These are phyloP conservation scores for Gymnothorax reevesii DNA, from an alignment of 2,797 vertebrate genomes.

Conservation along the genomic window DNA sequence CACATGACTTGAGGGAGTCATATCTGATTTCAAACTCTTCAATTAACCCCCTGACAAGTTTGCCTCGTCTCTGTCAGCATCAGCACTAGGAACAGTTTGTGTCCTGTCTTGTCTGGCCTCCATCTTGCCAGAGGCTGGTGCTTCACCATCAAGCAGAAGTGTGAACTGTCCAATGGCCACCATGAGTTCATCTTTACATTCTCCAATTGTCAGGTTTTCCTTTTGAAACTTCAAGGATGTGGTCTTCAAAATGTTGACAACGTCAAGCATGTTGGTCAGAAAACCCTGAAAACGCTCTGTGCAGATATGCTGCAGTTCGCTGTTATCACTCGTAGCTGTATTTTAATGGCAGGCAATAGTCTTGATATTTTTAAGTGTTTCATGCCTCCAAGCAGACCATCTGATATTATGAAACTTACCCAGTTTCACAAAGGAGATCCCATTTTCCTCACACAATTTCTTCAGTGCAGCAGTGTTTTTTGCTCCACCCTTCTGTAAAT, in stretches of 20 bases:
- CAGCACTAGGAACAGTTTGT: slow-evolving; percentile 19
- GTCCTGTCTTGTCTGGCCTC: slow-evolving; percentile 28
- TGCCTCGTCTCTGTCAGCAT: slow-evolving; percentile 27
- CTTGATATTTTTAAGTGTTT: slow-evolving; percentile 14
- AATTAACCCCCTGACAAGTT: slow-evolving; percentile 23
- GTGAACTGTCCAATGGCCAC: slow-evolving; percentile 26
- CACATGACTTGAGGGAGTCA: slow-evolving; percentile 37
- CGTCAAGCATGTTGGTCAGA: slow-evolving; percentile 32
- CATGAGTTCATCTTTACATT: slow-evolving; percentile 29
- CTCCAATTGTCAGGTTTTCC: slow-evolving; percentile 27
- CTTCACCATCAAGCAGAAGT: slow-evolving; percentile 20
- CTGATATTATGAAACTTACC: too few species aligned
- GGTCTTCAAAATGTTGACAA: slow-evolving; percentile 26
- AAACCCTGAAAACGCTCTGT: slow-evolving; percentile 31
- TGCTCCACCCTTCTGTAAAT: neutral
- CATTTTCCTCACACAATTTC: too few species aligned
- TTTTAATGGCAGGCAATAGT: slow-evolving; percentile 13
- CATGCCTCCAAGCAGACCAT: neutral
- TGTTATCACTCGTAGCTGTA: slow-evolving; percentile 25
- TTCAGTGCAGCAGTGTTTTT: too few species aligned
- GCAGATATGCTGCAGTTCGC: slow-evolving; percentile 27
- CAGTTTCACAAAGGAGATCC: too few species aligned
- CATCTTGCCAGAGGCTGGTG: too few species aligned
- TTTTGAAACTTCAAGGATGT: slow-evolving; percentile 30
- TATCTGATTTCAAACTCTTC: slow-evolving; percentile 25